These are phyloP conservation scores for Epizoanthus ramosus DNA, from an alignment of 92 coral and sea anemone species.

Conservation along the genomic window DNA sequence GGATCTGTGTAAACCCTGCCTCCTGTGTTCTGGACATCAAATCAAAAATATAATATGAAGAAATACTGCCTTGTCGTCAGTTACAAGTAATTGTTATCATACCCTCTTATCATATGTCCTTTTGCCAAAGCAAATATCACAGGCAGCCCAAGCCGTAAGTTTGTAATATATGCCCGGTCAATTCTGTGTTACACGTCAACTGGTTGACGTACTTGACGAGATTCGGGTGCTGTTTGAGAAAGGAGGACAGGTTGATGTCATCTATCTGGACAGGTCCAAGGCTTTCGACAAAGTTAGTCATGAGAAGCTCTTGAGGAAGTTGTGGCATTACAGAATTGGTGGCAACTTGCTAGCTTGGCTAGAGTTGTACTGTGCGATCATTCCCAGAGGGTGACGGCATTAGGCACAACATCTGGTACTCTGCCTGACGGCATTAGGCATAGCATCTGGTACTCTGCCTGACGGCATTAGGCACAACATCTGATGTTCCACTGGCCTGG, in stretches of 20 bases:
- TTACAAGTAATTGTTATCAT: too few relatives aligned
- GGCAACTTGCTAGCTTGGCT: constrained; percentile 59
- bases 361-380: constrained; percentile 48
- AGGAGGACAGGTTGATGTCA: constrained; percentile 52
- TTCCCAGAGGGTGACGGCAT: constrained; percentile 45
- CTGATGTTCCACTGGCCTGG: constrained; percentile 63
- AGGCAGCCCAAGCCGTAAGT: too few relatives aligned
- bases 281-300: constrained; percentile 65
- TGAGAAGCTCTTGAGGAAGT: constrained; percentile 25
- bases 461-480: constrained; percentile 7
- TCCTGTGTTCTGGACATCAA: too few relatives aligned
- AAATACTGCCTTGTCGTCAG: too few relatives aligned
- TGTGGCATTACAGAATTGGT: constrained; percentile 44
- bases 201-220: constrained; percentile 49
- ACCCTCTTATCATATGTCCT: too few relatives aligned
- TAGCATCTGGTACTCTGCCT: constrained; percentile 30
- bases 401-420: constrained; percentile 48
- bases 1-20: too few relatives aligned
- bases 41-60: too few relatives aligned
- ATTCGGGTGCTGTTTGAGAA: constrained; percentile 53
- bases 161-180: too few relatives aligned
- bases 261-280: constrained; percentile 60
- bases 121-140: too few relatives aligned
- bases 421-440: too few relatives aligned
- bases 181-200: constrained; percentile 52